Base-by-base conservation (phyloP, 2,888 invertebrate species). In the Halictus quadricinctus region DNA sequence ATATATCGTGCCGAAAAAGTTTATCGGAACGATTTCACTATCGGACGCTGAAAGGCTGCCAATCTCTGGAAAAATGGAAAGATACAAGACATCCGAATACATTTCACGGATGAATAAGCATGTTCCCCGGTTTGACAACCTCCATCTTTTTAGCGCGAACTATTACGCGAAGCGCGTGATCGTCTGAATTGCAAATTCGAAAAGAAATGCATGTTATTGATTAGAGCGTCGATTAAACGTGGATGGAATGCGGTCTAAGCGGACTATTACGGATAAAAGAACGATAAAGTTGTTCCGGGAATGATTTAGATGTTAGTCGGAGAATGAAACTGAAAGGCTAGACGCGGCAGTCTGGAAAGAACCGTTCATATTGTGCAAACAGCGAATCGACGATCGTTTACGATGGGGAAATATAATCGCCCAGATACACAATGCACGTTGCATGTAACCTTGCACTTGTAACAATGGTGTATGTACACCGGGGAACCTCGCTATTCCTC, bases 401-500 rank as follows among this genome's bases (percentile, higher is more conserved):
- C 80, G 79, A 81, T 72, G 87, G 72, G 46, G 81, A 89, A 87
- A 88, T 87, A 88, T 87, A 88, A 88, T 87, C 81, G 82, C 72
- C 79, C 82, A 43, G 83, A 88, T 84, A 85, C 86, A 82, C 85
- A 80, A 80, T 84, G 85, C 88, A 83, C 85, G 85, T 85, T 83
- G 83, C 86, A 72, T 73, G 87, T 85, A 90, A 90, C 90, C 88
- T 90, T 90, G 90, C 88, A 90, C 88, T 90, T 90, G 90, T 72
- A 86, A 88, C 88, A 84, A 88, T 84, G 79, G 76, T 85, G 84
- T 85, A 81, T 80, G 74, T 86, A 79, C 58, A 75, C 48, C 60
- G 66, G 69, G 66, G n/a, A 64, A 7, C 36, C 46, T 50, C 54
- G 50, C 64, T 70, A 48, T 74, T 86, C 79, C 79, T 79, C 76